Base-by-base conservation (phyloP, 2,113 vertebrate species). In the Megaceryle maxima region DNA sequence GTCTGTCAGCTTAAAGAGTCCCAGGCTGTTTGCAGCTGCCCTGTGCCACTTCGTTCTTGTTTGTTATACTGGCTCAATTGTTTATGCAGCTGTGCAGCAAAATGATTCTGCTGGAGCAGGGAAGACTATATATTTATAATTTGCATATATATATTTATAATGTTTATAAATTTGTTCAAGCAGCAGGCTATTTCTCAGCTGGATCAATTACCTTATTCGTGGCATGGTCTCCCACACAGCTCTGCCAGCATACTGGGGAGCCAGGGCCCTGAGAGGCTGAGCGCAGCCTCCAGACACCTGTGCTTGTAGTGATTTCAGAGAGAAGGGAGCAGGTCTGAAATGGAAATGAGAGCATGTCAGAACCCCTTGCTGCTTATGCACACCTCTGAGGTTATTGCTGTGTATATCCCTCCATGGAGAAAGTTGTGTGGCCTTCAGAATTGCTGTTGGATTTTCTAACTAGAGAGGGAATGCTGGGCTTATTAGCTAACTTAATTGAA, bases 71-170 rank as follows among this genome's bases (percentile, higher is more conserved):
- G 79, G 20, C 88, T 93, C 53, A 41, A 25, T 66, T 93, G 79
- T 88, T 90, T 69, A 63, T 93, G 85, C 83, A 96, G 83, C 89
- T 95, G 87, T 88, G 56, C 67, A 73, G 44, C 69, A 56, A 92
- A 88, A 76, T 35, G 5, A 18, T 88, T 69, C 59, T 69, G 50
- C 68, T 69, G 59, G 70, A 93, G 62, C 22, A 39, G 39, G 37
- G 41, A 70, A 62, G 66, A 25, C 48, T 56, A 25, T 83, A 8
- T 78, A 56, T 81, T 74, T 94, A 28, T 83, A 41, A 53, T 28
- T 53, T 28, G 25, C 51, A 53, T 48, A 22, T 56, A 5, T 83
- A 21, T 57, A 26, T 69, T 76, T 89, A 20, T 62, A 59, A 33
- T 57, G 53, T 55, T 74, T 89, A 64, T 53, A 39, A 26, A 43